Evolutionary conservation across 30 jellyfish, hydroid and myxozoan species (phyloP).

Genomic region (Rhopilema esculentum): DNA sequence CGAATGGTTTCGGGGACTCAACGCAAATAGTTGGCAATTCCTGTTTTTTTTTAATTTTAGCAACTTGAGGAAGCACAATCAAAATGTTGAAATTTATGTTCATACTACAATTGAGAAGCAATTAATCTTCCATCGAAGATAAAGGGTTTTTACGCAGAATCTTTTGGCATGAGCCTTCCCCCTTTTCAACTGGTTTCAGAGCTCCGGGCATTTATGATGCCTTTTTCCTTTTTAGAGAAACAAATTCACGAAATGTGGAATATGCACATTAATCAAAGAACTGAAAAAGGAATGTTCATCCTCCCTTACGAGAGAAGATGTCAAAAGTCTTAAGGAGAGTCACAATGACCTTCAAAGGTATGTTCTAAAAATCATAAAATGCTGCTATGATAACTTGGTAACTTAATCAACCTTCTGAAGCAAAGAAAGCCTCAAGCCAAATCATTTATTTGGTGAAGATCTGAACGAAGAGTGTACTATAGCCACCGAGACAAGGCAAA

Average conservation of each 20-base stretch:
- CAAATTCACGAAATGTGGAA: neutral
- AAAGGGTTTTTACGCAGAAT: neutral
- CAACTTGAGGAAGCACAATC: neutral
- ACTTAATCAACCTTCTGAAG: neutral
- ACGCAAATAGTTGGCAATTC: neutral
- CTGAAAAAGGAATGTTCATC: neutral
- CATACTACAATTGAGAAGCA: no score
- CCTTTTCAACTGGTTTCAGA: neutral
- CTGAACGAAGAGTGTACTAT: neutral
- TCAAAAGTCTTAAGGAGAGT: neutral
- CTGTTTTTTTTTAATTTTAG: neutral
- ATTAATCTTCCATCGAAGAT: no score
- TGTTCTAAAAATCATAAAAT: no score
- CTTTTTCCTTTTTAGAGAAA: neutral
- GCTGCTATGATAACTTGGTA: neutral
- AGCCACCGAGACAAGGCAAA: neutral
- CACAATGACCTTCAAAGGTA: neutral
- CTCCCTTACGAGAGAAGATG: neutral
- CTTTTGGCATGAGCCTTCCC: neutral
- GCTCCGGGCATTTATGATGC: neutral
- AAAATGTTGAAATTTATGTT: neutral
- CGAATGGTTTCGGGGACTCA: neutral
- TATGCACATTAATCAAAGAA: neutral
- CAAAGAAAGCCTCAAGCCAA: no score
- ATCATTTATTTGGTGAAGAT: neutral